Evolutionary conservation across 2,888 invertebrate genomes (phyloP), one percentile per base, ranked within the genome.

Genomic region (Caenorhabditis becei): DNA sequence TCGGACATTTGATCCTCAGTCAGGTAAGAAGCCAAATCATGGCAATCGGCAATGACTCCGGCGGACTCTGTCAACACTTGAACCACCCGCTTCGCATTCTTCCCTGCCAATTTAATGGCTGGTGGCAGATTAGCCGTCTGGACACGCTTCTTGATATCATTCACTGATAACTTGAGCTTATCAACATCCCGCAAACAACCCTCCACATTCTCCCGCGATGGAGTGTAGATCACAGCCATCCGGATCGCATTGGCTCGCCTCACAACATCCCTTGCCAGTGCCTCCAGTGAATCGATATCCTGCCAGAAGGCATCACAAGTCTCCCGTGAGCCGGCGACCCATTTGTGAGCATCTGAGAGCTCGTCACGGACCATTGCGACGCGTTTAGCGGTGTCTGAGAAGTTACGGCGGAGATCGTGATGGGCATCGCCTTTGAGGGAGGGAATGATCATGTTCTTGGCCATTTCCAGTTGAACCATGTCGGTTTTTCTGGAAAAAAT

Each of bases 211-310:
- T 80, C 83, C n/a, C 74, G 41, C 7, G 89, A 89, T 0, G 91
- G 90, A 0, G 89, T 88, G 28, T 91, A 91, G 26, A 84, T 84
- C 16, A 88, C 86, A 18, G 91, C 90, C 67, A 91, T 89, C 28
- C 91, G 83, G 7, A 91, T 83, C 10, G 83, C 85, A 69, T 87
- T 87, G 4, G 75, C 77, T 18, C 81, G 28, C 56, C 80, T 56
- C 2, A 66, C 58, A 2, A 91, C 91, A 10, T 87, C 86, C 1
- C 78, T 83, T 35, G 91, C 84, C 90, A 91, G 91, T 4, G 74
- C 65, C 58, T 88, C 87, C 63, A 92, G 82, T 53, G 88, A 87
- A 10, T 90, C 90, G 4, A 91, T 77, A 53, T 90, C 89, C 1
- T 84, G 83, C 82, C 89, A 87, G 82, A 91, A 91, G 63, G 59